Percentiles rank a stretch among this genome's conserved stretches.
Evolutionary conservation across 2,888 invertebrate genomes (phyloP).

Genomic region (Leuctra nigra): DNA sequence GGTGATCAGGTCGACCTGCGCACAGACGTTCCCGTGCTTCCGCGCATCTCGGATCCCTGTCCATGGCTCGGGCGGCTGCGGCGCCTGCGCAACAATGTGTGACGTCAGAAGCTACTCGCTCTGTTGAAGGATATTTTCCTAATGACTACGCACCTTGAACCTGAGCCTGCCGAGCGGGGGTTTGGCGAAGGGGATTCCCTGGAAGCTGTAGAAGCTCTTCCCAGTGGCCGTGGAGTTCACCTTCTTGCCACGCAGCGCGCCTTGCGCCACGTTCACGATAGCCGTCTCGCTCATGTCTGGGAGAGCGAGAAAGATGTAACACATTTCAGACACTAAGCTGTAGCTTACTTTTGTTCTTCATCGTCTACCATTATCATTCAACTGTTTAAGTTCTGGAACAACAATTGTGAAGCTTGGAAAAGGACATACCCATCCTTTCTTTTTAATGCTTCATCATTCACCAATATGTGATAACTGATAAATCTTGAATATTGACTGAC

Average conservation of each 20-base stretch:
- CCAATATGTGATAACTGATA: too few species aligned
- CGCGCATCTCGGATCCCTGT: slow-evolving; percentile 46
- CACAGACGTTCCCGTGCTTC: slow-evolving; percentile 43
- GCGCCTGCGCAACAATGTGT: slow-evolving; percentile 34
- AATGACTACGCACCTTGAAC: slow-evolving; percentile 21
- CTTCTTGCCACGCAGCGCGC: slow-evolving; percentile 14
- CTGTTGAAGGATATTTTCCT: too few species aligned
- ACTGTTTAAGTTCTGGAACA: too few species aligned
- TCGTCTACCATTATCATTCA: too few species aligned
- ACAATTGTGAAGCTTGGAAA: too few species aligned
- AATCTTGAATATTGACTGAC: too few species aligned
- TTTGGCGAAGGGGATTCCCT: slow-evolving; percentile 19
- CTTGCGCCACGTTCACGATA: slow-evolving; percentile 16
- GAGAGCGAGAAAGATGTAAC: too few species aligned
- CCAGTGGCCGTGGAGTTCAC: slow-evolving; percentile 3
- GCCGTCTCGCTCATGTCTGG: slow-evolving; percentile 13
- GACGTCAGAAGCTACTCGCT: too few species aligned
- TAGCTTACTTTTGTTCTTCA: too few species aligned
- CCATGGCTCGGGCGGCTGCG: slow-evolving; percentile 41
- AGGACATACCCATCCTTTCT: too few species aligned
- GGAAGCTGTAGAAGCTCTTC: slow-evolving; percentile 15
- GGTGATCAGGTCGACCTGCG: slow-evolving; percentile 35
- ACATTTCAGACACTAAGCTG: too few species aligned
- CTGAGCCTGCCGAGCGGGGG: slow-evolving; percentile 14
- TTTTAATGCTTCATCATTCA: too few species aligned